phyloP scores from a whole-genome alignment of 1,140 invertebrate species.

The Pseudomyrmex cubaensis region DNA sequence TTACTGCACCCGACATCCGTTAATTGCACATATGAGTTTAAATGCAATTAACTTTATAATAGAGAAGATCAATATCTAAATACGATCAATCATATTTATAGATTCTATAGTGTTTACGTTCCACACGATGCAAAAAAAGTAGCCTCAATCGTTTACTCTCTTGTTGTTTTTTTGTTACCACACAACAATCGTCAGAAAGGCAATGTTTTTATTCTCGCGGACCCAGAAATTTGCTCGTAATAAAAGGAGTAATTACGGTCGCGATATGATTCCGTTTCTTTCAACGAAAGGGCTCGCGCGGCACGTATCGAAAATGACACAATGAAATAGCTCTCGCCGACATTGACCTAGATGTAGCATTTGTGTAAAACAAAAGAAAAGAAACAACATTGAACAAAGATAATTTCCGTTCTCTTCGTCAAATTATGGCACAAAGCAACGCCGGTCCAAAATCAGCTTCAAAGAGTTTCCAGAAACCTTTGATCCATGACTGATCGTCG shows the following conservation, averaged over 20 bases:
- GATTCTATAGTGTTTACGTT: slow-evolving; percentile 5
- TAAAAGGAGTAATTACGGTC: slow-evolving; percentile 31
- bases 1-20: neutral
- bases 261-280: slow-evolving; percentile 26
- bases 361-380: slow-evolving; percentile 5
- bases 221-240: slow-evolving; percentile 31
- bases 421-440: slow-evolving; percentile 27
- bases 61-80: slow-evolving; percentile 32
- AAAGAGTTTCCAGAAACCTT: slow-evolving; percentile 26
- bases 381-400: neutral
- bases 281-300: slow-evolving; percentile 46
- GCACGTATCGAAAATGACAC: slow-evolving; percentile 47
- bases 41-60: slow-evolving; percentile 36
- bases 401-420: slow-evolving; percentile 39
- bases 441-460: neutral
- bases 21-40: slow-evolving; percentile 8
- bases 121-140: neutral
- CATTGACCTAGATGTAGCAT: slow-evolving; percentile 62
- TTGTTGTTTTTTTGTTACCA: neutral
- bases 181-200: slow-evolving; percentile 9
- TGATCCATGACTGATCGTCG: neutral
- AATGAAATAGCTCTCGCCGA: slow-evolving; percentile 25
- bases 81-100: slow-evolving; percentile 21
- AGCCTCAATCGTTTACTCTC: neutral
- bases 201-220: neutral